Evolutionary conservation across 1,140 invertebrate genomes (phyloP).

Genomic region (Diorhabda carinulata): DNA sequence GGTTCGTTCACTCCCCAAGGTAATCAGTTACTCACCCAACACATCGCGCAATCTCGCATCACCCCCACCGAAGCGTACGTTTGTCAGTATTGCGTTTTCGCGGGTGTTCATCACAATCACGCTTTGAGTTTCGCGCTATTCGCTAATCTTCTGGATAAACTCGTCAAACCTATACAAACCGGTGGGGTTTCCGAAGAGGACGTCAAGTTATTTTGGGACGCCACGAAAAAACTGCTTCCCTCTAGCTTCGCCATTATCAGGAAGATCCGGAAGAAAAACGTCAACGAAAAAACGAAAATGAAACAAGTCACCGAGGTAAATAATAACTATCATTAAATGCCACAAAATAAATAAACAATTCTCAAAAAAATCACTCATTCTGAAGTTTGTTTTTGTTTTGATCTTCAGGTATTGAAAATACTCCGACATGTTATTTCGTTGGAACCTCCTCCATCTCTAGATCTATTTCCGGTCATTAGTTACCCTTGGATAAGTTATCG

Average conservation of each 20-base stretch:
- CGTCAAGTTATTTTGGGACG: conserved; percentile 73
- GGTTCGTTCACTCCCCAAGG: conserved; percentile 79
- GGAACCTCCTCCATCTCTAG: conserved; percentile 56
- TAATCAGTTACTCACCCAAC: conserved; percentile 82
- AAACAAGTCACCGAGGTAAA: conserved; percentile 48
- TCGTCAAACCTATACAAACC: conserved; percentile 62
- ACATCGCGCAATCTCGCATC: conserved; percentile 87
- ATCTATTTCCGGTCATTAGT: conserved; percentile 64
- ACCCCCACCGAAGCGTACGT: conserved; percentile 61
- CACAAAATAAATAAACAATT: not conserved
- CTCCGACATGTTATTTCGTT: conserved; percentile 57
- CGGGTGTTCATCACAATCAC: conserved; percentile 69
- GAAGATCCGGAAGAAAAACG: conserved; percentile 66
- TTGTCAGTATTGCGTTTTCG: conserved; percentile 73
- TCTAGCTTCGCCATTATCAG: conserved; percentile 69
- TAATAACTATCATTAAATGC: too few species aligned
- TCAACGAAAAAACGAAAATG: conserved; percentile 64
- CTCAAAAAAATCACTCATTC: not conserved
- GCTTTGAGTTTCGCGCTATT: conserved; percentile 73
- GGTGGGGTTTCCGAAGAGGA: conserved; percentile 65
- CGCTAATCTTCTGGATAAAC: conserved; percentile 60
- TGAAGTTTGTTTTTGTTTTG: not conserved
- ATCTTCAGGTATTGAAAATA: conserved; percentile 60
- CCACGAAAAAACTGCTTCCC: conserved; percentile 67
- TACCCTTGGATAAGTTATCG: conserved; percentile 60